A percentile compares a stretch with the other conserved stretches of the same genome.
Evolutionary conservation across 2,888 invertebrate species (phyloP).

Genomic region (Habrosyne pyritoides): DNA sequence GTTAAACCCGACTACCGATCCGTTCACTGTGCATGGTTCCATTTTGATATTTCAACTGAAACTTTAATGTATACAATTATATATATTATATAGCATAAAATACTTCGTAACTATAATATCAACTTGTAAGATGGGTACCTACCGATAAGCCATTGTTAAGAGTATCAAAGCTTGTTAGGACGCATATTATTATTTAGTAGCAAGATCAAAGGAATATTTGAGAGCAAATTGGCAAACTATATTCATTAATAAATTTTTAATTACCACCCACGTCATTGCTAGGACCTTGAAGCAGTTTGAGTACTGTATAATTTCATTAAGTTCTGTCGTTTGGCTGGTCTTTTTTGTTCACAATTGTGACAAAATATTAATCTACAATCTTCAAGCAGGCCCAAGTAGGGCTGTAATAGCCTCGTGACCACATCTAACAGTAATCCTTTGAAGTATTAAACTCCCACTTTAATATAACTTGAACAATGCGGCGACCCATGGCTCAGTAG

Average conservation of each 20-base stretch:
- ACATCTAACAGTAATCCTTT: conserved; percentile 72
- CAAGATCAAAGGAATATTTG: not conserved
- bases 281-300: not conserved
- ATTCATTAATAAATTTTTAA: not conserved
- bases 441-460: conserved; percentile 75
- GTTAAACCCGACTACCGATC: no score
- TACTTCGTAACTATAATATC: not conserved
- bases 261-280: not conserved
- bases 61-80: no score
- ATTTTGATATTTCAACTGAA: no score
- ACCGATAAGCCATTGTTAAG: not conserved
- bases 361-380: conserved; percentile 53
- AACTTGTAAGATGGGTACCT: not conserved
- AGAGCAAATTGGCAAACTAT: not conserved
- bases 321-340: not conserved
- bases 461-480: conserved; percentile 79
- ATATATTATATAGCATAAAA: no score
- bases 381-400: conserved; percentile 41
- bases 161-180: not conserved
- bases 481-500: conserved; percentile 64
- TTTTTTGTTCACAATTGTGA: conserved; percentile 33
- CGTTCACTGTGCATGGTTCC: no score
- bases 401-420: conserved; percentile 60
- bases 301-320: not conserved
- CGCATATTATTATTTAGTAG: not conserved